Base-by-base conservation (phyloP, 2,113 vertebrate genomes). In the Corythornis cristatus region DNA sequence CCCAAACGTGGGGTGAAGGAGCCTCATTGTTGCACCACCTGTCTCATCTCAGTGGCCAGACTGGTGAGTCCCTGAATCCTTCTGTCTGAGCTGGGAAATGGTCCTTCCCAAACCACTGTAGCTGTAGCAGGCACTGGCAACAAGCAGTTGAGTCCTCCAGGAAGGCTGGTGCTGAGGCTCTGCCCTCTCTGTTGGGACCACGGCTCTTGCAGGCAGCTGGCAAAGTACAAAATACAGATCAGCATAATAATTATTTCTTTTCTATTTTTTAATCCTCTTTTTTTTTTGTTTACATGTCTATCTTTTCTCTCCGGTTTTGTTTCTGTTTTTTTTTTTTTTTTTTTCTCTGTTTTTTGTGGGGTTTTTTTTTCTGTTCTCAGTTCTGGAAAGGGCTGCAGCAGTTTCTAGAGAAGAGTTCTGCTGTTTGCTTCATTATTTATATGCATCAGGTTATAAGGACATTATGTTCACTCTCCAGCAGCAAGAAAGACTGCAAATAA, bases 71-170 rank as follows among this genome's bases (percentile, higher is more conserved):
- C 33, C 16, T 5, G 15, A 5, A 1, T 76, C 12, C 18, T 90
- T 83, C 65, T 48, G 45, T 3, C 29, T 57, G 42, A 64, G 29
- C 42, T 80, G 28, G 50, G 15, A 65, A 51, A 7, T 0, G 6
- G 13, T 54, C 43, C 42, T 76, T 85, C 75, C 22, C 1, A 9
- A 79, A 31, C 25, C 4, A 1, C 40, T 62, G 66, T n/a, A 65
- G 21, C 23, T 62, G 62, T n/a, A 65, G 17, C 25, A 29, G 51
- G 28, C 5, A 6, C 28, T 66, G 73, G 40, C 53, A 20, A n/a
- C 0, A 0, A 56, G 57, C 19, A 71, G 62, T 23, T 45, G 9
- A 15, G 19, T 48, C 42, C 22, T 87, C n/a, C 15, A 3, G 11
- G 28, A 20, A 60, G 33, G 53, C 53, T 89, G 68, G 17, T 0